phyloP scores from a whole-genome alignment of 92 coral and sea anemone genomes.

The Pocillopora grandis region DNA sequence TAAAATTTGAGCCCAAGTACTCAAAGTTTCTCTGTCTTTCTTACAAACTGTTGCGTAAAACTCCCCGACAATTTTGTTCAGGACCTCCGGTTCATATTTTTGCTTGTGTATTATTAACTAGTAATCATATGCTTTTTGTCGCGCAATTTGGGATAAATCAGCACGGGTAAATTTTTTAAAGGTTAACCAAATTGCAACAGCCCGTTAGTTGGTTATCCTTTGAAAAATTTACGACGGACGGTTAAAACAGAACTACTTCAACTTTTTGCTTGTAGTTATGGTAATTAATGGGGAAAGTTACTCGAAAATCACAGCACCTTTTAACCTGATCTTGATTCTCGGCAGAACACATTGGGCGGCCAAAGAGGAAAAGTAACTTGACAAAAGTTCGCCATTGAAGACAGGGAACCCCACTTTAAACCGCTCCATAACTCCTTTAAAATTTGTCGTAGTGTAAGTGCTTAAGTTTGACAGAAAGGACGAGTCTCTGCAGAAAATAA shows the following conservation, averaged over 20 bases:
- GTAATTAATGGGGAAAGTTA: not conserved
- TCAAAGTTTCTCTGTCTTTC: no score
- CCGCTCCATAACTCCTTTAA: slow-evolving; percentile 69
- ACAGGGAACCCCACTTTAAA: slow-evolving; percentile 77
- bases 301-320: slow-evolving; percentile 50
- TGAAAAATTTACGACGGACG: no score
- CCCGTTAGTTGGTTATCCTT: no score
- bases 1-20: no score
- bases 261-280: not conserved
- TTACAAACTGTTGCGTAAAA: no score
- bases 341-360: slow-evolving; percentile 66
- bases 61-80: no score
- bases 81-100: no score
- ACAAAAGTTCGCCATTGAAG: slow-evolving; percentile 66
- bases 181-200: no score
- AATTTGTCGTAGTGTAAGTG: slow-evolving; percentile 71
- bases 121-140: no score
- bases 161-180: no score
- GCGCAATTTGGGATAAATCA: no score
- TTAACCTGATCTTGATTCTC: slow-evolving; percentile 63
- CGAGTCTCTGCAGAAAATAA: slow-evolving; percentile 57
- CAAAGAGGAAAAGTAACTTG: slow-evolving; percentile 67
- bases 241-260: not conserved
- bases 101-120: no score
- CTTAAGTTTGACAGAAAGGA: slow-evolving; percentile 75